Percentiles rank a stretch among this genome's conserved stretches.
phyloP scores from a whole-genome alignment of 2,888 invertebrate species.

The Sesia apiformis region DNA sequence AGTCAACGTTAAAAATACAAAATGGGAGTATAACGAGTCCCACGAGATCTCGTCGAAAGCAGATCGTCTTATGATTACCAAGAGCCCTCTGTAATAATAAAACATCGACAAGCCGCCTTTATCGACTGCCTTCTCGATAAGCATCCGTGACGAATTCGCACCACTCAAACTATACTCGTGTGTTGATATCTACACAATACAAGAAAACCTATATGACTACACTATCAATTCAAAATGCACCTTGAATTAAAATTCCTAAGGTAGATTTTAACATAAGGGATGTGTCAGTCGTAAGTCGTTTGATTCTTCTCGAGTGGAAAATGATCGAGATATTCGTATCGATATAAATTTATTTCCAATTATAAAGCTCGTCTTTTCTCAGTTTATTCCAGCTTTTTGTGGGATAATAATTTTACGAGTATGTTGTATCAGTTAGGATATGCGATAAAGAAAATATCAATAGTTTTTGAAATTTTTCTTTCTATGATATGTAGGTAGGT shows the following conservation, averaged over 20 bases:
- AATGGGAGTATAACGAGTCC: not conserved
- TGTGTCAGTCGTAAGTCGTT: constrained; percentile 1
- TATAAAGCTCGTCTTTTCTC: constrained; percentile 43
- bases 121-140: constrained; percentile 68
- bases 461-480: too few relatives aligned
- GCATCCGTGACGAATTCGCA: constrained; percentile 72
- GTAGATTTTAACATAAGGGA: too few relatives aligned
- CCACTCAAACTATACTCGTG: constrained; percentile 29
- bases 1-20: not conserved
- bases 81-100: constrained; percentile 55
- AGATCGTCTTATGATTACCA: constrained; percentile 50
- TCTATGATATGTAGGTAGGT: too few relatives aligned
- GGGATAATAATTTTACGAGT: not conserved
- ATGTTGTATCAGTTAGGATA: not conserved
- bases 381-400: constrained; percentile 16
- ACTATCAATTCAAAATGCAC: not conserved
- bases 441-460: not conserved
- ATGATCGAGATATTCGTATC: constrained; percentile 52
- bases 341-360: constrained; percentile 65
- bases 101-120: constrained; percentile 64
- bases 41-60: constrained; percentile 42
- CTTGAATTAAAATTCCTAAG: not conserved
- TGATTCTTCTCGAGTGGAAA: constrained; percentile 21
- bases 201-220: not conserved
- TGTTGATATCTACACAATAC: not conserved